Conservation (phyloP, 2,797 vertebrate genomes). For the Gephyroberyx darwinii region DNA sequence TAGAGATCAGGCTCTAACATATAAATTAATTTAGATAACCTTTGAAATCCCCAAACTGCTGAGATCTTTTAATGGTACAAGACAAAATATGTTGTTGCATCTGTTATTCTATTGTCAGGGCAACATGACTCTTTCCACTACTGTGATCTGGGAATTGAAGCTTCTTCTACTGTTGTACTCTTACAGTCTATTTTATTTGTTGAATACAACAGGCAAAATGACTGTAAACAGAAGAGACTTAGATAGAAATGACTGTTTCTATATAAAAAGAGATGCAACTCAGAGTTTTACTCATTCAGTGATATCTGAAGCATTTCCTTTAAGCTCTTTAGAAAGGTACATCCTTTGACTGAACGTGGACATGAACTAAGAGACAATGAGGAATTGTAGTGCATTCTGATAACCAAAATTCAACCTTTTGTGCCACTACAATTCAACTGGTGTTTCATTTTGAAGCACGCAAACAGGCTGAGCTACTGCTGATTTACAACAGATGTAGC, state of each 20-base stretch:
- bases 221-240: too few relatives aligned
- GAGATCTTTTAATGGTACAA: too few relatives aligned
- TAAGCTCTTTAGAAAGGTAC: conserved; percentile 12
- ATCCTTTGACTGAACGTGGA: not conserved
- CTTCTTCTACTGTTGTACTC: too few relatives aligned
- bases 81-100: too few relatives aligned
- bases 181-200: not conserved
- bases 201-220: too few relatives aligned
- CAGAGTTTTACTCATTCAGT: conserved; percentile 11
- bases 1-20: not conserved
- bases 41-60: not conserved
- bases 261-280: not conserved
- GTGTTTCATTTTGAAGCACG: not conserved
- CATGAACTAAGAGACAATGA: conserved; percentile 4
- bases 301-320: conserved; percentile 29
- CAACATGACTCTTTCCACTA: too few relatives aligned
- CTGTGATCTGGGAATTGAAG: too few relatives aligned
- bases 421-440: not conserved
- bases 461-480: conserved; percentile 8
- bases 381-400: conserved; percentile 6
- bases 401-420: not conserved
- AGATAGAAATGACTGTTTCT: not conserved
- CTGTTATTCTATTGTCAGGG: too few relatives aligned
- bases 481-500: conserved; percentile 46
- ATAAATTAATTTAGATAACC: too few relatives aligned